Percentiles rank a stretch among this genome's conserved stretches.
Evolutionary conservation across 2,113 vertebrate genomes (phyloP).

Genomic region (Syngnathoides biaculeatus): DNA sequence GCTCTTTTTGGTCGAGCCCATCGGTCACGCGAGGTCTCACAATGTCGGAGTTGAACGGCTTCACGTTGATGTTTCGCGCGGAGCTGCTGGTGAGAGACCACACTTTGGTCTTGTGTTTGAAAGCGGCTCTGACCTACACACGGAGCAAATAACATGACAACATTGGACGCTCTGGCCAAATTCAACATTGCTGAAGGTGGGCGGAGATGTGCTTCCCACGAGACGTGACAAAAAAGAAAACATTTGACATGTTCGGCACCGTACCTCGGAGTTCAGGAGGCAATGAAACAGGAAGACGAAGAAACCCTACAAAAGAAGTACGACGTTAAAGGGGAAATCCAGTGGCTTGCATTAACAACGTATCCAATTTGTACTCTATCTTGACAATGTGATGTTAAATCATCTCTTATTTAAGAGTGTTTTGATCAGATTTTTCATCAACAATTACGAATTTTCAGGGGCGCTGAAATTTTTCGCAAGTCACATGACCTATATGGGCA

Average conservation of each 20-base stretch:
- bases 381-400: too few relatives aligned
- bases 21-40: slow-evolving; percentile 72
- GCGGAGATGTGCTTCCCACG: background rate
- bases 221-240: background rate
- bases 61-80: slow-evolving; percentile 81
- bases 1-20: background rate
- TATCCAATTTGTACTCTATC: too few relatives aligned
- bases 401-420: too few relatives aligned
- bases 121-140: slow-evolving; percentile 90
- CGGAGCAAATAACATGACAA: slow-evolving; percentile 2
- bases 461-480: too few relatives aligned
- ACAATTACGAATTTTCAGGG: too few relatives aligned
- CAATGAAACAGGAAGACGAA: slow-evolving; percentile 99
- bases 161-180: slow-evolving; percentile 1
- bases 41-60: slow-evolving; percentile 91
- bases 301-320: slow-evolving; percentile 77
- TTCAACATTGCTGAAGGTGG: background rate
- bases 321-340: too few relatives aligned
- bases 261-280: slow-evolving; percentile 96
- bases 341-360: too few relatives aligned
- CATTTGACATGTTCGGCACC: background rate
- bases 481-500: too few relatives aligned
- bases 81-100: slow-evolving; percentile 95
- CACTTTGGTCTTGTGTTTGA: slow-evolving; percentile 98
- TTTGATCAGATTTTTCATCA: too few relatives aligned